Percentiles rank a stretch among this genome's conserved stretches.
Evolutionary conservation across 2,888 invertebrate genomes (phyloP).

Genomic region (Sceliomorpha sp.): DNA sequence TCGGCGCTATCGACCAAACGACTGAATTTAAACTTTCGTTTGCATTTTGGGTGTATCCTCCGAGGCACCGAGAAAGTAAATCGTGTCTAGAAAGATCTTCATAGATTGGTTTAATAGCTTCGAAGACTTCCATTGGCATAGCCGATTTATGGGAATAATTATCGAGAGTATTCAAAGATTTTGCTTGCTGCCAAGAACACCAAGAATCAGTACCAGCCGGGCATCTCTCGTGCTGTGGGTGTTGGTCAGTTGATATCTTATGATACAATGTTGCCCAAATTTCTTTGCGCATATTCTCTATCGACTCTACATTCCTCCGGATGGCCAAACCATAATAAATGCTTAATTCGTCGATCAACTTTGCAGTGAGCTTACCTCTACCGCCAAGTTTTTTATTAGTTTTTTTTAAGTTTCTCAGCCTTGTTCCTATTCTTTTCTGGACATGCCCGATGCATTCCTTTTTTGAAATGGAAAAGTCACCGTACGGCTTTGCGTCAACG

Average conservation of each 20-base stretch:
- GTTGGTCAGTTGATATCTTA: conserved; percentile 44
- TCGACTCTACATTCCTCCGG: too few species aligned
- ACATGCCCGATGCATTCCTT: conserved; percentile 31
- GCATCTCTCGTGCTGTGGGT: conserved; percentile 45
- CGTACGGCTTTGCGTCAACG: conserved; percentile 11
- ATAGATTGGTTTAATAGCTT: conserved; percentile 25
- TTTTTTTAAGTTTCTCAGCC: conserved; percentile 39
- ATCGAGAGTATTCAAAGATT: conserved; percentile 4
- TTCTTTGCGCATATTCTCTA: too few species aligned
- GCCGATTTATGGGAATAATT: conserved; percentile 19
- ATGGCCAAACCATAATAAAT: too few species aligned
- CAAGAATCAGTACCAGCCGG: conserved; percentile 44
- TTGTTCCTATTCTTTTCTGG: conserved; percentile 27
- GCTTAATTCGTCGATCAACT: conserved; percentile 34
- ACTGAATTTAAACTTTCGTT: background rate
- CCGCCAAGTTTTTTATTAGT: conserved; percentile 8
- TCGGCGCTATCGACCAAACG: too few species aligned
- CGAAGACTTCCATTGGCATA: conserved; percentile 3
- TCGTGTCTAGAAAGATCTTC: conserved; percentile 20
- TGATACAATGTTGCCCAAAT: conserved; percentile 17
- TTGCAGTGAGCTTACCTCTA: conserved; percentile 34
- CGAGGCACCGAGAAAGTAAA: conserved; percentile 24
- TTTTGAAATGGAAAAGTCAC: conserved; percentile 7
- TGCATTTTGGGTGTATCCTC: background rate
- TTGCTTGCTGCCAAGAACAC: conserved; percentile 47